These are phyloP conservation scores for Xylota segnis DNA, from an alignment of 2,888 invertebrate species.

Conservation along the genomic window DNA sequence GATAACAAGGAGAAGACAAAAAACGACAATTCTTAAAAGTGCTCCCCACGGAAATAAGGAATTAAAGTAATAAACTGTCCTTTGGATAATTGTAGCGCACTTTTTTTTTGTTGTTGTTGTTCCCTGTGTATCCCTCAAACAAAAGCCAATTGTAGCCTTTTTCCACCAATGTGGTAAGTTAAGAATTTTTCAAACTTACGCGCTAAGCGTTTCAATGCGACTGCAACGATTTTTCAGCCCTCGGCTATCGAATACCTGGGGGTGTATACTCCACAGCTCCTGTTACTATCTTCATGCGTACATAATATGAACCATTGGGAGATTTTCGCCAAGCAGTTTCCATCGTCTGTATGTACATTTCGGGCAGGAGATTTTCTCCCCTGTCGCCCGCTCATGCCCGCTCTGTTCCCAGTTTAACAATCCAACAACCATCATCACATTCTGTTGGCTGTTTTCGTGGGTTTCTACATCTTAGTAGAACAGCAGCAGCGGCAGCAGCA, in stretches of 20 bases:
- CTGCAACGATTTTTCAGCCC: conserved; percentile 84
- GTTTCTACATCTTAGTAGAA: conserved; percentile 70
- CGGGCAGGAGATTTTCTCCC: conserved; percentile 60
- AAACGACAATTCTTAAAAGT: conserved; percentile 16
- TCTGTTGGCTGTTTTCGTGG: conserved; percentile 61
- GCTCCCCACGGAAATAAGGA: conserved; percentile 71
- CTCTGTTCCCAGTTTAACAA: conserved; percentile 44
- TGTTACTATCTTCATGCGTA: conserved; percentile 81
- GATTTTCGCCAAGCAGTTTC: conserved; percentile 66
- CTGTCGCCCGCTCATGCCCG: conserved; percentile 22
- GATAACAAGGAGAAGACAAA: conserved; percentile 1
- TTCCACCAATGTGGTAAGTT: conserved; percentile 66
- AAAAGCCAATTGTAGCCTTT: conserved; percentile 72
- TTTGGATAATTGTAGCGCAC: conserved; percentile 66
- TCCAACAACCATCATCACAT: conserved; percentile 67
- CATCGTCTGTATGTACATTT: conserved; percentile 48
- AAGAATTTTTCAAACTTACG: conserved; percentile 83
- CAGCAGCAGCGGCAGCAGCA: conserved; percentile 44
- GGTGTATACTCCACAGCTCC: conserved; percentile 84
- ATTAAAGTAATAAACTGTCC: conserved; percentile 75
- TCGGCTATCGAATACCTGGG: conserved; percentile 85
- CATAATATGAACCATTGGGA: conserved; percentile 72
- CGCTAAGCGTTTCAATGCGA: conserved; percentile 83
- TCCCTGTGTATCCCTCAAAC: conserved; percentile 59
- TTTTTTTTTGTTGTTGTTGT: conserved; percentile 71